Evolutionary conservation across 2,888 invertebrate genomes (phyloP).

Genomic region (Lycocerus yunnanus): DNA sequence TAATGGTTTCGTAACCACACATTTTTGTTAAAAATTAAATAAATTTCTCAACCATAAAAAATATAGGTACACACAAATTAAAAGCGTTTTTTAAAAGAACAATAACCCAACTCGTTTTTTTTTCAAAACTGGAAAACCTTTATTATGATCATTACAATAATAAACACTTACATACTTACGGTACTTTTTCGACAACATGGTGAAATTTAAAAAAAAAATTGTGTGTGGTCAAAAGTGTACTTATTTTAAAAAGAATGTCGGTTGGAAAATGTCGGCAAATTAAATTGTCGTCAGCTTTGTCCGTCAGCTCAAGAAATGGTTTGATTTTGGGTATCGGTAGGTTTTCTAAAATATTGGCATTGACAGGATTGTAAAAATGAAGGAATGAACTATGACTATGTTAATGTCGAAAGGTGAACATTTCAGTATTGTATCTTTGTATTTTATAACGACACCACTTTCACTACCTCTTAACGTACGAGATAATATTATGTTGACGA

Average conservation of each 20-base stretch:
- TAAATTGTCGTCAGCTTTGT: too few species aligned
- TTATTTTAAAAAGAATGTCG: too few species aligned
- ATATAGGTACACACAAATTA: neutral
- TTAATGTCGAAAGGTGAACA: slow-evolving; percentile 30
- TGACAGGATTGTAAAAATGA: neutral
- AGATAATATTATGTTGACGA: neutral
- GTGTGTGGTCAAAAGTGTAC: too few species aligned
- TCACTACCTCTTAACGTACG: slow-evolving; percentile 9
- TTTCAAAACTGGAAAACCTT: neutral
- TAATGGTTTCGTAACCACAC: slow-evolving; percentile 3
- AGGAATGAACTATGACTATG: neutral
- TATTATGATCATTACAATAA: neutral
- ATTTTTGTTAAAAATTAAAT: slow-evolving; percentile 2
- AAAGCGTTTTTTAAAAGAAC: neutral
- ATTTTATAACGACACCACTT: slow-evolving; percentile 16
- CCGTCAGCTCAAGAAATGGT: too few species aligned
- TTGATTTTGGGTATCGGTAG: neutral
- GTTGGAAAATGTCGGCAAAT: too few species aligned
- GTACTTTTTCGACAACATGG: neutral
- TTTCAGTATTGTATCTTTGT: slow-evolving; percentile 14
- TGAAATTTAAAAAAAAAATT: too few species aligned
- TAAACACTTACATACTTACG: slow-evolving; percentile 1
- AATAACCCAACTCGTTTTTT: slow-evolving; percentile 1
- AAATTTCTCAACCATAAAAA: slow-evolving; percentile 1
- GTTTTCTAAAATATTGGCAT: neutral